Conservation (phyloP, 2,888 invertebrate genomes). For the Cephus sareptanus region DNA sequence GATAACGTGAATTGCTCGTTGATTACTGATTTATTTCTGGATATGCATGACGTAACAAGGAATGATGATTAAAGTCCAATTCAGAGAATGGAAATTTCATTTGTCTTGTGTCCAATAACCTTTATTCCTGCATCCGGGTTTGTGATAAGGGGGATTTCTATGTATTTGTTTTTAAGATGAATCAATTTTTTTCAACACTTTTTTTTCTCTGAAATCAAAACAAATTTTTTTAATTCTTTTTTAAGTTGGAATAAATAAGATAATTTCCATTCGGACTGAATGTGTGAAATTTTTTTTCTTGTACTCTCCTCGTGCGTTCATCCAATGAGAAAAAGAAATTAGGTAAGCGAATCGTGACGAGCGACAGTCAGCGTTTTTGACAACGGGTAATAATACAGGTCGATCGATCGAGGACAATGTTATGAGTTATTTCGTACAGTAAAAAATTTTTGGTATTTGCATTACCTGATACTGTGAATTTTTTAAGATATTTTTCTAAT, state of each 20-base stretch:
- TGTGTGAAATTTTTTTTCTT: background rate
- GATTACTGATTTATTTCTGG: too few relatives aligned
- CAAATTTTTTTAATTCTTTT: background rate
- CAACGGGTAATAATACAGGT: background rate
- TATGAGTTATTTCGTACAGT: background rate
- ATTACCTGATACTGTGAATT: background rate
- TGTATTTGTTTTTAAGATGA: background rate
- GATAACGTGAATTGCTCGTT: background rate
- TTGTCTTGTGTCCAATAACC: background rate
- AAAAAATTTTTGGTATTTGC: background rate
- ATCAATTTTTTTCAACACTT: background rate
- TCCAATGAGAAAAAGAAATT: background rate
- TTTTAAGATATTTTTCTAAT: background rate
- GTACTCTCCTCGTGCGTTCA: background rate
- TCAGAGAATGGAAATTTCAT: background rate
- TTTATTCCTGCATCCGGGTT: background rate
- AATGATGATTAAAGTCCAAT: background rate
- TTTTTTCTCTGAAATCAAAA: background rate
- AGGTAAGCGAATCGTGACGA: background rate
- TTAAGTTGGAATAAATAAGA: too few relatives aligned
- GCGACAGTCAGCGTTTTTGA: background rate
- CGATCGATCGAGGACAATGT: background rate
- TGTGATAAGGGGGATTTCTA: background rate
- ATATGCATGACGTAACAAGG: background rate
- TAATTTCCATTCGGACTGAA: background rate